These are phyloP conservation scores for Myioborus melanocephalus DNA, from an alignment of 2,797 vertebrate species.

Conservation along the genomic window DNA sequence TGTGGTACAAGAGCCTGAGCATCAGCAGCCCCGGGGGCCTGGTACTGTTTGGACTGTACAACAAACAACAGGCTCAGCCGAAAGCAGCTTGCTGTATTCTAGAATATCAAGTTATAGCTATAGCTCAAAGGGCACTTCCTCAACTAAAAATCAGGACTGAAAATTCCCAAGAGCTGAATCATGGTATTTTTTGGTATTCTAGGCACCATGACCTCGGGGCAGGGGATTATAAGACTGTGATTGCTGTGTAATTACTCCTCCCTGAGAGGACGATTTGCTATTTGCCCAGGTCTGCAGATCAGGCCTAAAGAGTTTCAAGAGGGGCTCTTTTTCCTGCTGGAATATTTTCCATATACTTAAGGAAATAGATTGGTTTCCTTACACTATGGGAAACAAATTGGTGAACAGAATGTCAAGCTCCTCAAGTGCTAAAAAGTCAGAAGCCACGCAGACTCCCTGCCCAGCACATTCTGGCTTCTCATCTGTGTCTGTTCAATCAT, in stretches of 20 bases:
- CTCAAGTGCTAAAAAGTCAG: not conserved
- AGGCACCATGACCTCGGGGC: fast-evolving
- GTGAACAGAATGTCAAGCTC: not conserved
- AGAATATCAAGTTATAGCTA: not conserved
- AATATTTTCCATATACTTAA: not conserved
- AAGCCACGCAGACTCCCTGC: not conserved
- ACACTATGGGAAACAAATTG: not conserved
- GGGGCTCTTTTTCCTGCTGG: not conserved
- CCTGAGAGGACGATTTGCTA: not conserved
- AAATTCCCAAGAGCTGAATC: not conserved
- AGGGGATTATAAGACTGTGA: not conserved
- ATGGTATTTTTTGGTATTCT: not conserved
- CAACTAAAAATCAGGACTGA: not conserved
- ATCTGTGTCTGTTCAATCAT: not conserved
- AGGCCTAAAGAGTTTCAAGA: not conserved
- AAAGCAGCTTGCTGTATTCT: not conserved
- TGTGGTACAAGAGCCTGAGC: not conserved
- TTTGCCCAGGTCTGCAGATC: not conserved
- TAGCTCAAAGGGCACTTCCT: not conserved
- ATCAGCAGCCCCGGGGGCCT: not conserved
- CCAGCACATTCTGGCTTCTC: not conserved
- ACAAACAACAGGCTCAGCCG: not conserved
- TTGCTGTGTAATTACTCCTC: not conserved
- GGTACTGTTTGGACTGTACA: not conserved
- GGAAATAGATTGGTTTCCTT: not conserved